Percentiles rank a stretch among this genome's conserved stretches.
phyloP scores from a whole-genome alignment of 2,888 invertebrate species.

The Tipula unca region DNA sequence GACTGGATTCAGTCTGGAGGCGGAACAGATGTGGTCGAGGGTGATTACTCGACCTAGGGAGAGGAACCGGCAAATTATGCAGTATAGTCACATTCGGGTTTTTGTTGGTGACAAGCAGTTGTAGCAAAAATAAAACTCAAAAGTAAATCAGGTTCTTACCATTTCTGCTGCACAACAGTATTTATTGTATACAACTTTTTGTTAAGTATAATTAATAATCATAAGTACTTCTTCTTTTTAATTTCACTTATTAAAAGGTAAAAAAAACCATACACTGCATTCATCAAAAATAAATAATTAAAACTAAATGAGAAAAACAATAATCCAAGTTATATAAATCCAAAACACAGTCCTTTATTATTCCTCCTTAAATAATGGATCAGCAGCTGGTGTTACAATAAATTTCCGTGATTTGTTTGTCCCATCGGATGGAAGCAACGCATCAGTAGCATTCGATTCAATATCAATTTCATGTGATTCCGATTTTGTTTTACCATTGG shows the following conservation, averaged over 20 bases:
- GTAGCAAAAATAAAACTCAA: not conserved
- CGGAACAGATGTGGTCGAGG: too few species aligned
- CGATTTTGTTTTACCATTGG: constrained; percentile 22
- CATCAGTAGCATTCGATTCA: not conserved
- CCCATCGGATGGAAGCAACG: not conserved
- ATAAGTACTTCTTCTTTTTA: not conserved
- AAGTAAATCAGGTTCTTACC: not conserved
- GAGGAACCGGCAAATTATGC: too few species aligned
- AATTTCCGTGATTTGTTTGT: constrained; percentile 26
- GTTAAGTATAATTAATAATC: not conserved
- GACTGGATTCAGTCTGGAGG: too few species aligned
- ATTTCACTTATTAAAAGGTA: not conserved
- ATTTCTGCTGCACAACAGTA: not conserved
- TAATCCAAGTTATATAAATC: not conserved
- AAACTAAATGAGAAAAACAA: not conserved
- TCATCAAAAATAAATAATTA: not conserved
- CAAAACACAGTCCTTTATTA: not conserved
- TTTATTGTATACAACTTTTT: not conserved
- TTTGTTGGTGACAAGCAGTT: too few species aligned
- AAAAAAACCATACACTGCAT: not conserved
- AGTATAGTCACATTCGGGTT: too few species aligned
- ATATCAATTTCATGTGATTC: not conserved
- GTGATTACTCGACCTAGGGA: too few species aligned
- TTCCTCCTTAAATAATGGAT: not conserved
- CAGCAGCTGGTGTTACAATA: constrained; percentile 28